Conservation (phyloP, 2,113 vertebrate genomes). For the Reinhardtius hippoglossoides region DNA sequence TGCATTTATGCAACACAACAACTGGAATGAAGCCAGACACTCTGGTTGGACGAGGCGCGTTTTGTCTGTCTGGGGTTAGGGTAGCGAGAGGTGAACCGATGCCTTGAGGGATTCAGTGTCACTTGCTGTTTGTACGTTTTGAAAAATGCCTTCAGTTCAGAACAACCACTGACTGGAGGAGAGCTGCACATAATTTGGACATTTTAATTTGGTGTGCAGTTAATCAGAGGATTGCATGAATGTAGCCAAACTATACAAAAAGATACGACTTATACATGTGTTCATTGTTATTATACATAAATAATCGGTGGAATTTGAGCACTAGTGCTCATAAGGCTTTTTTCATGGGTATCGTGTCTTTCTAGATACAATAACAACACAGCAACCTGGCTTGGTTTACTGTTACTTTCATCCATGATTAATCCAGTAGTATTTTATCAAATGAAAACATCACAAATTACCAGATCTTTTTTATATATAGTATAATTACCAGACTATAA, state of each 20-base stretch:
- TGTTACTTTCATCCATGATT: neutral
- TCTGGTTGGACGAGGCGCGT: slow-evolving; percentile 39
- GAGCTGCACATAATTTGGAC: slow-evolving; percentile 5
- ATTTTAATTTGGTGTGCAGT: slow-evolving; percentile 13
- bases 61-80: slow-evolving; percentile 59
- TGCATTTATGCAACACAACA: slow-evolving; percentile 40
- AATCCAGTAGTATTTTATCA: neutral
- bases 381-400: neutral
- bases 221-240: neutral
- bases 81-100: slow-evolving; percentile 59
- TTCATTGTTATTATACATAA: neutral
- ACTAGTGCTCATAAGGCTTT: too few species aligned
- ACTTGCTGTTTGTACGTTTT: slow-evolving; percentile 54
- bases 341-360: too few species aligned
- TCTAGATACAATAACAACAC: neutral
- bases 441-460: neutral
- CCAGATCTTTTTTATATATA: too few species aligned
- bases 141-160: slow-evolving; percentile 45
- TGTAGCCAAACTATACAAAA: neutral
- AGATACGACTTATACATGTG: neutral
- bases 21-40: slow-evolving; percentile 48
- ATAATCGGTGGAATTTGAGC: neutral
- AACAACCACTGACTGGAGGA: slow-evolving; percentile 7
- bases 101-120: slow-evolving; percentile 57
- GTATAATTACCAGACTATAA: too few species aligned